Evolutionary conservation across 2,888 invertebrate species (phyloP).

Genomic region (Synergus umbraculus): DNA sequence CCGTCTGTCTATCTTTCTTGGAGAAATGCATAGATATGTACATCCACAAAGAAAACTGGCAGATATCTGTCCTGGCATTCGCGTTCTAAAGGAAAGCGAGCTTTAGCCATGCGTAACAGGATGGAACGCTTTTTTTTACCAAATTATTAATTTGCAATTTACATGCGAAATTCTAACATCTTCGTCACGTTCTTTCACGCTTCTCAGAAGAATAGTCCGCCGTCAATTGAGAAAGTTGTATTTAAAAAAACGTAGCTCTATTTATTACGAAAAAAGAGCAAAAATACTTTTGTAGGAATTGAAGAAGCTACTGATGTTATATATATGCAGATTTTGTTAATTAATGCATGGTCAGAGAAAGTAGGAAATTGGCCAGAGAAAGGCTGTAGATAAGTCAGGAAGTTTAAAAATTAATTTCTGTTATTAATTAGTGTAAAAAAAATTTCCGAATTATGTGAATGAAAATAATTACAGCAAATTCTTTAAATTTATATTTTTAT

Average conservation of each 20-base stretch:
- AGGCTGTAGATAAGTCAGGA: no score
- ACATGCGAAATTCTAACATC: neutral
- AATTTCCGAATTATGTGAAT: neutral
- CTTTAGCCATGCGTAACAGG: slow-evolving; percentile 6
- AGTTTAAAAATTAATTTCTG: slow-evolving; percentile 1
- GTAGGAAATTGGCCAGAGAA: no score
- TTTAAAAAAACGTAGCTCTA: neutral
- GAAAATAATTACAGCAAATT: neutral
- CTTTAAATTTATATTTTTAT: no score
- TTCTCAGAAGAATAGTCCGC: neutral
- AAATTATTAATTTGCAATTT: slow-evolving; percentile 3
- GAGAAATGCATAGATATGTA: slow-evolving; percentile 9
- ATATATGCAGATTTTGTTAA: no score
- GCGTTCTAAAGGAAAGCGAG: neutral
- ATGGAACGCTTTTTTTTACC: neutral
- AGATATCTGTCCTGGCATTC: neutral
- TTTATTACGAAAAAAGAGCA: neutral
- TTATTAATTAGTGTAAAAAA: no score
- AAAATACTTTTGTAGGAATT: no score
- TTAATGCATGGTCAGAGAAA: no score
- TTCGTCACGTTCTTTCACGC: slow-evolving; percentile 4
- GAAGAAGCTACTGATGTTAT: no score
- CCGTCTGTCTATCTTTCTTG: neutral
- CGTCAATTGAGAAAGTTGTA: neutral
- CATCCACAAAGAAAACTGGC: slow-evolving; percentile 15